Conservation (phyloP, 2,113 vertebrate genomes). For the Bubo bubo region DNA sequence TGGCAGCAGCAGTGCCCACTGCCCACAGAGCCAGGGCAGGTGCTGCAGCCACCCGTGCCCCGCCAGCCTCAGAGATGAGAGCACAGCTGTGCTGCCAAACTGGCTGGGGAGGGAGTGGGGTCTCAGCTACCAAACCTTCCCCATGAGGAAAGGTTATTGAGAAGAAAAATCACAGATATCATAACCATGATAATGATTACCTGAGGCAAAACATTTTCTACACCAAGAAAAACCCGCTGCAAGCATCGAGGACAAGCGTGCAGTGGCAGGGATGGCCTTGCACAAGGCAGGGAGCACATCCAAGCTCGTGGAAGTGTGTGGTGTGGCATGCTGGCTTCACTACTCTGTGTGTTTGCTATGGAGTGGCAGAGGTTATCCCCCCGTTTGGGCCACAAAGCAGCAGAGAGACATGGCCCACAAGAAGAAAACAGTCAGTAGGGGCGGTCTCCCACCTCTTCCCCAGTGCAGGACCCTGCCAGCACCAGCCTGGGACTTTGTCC, state of each 20-base stretch:
- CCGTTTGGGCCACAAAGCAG: background rate
- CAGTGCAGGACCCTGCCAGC: background rate
- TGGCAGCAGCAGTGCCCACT: background rate
- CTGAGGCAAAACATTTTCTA: background rate
- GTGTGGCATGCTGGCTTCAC: background rate
- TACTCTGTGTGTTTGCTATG: accelerated
- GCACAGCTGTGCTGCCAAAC: accelerated
- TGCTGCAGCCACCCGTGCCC: background rate
- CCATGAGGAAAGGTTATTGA: background rate
- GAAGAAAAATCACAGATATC: background rate
- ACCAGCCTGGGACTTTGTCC: background rate
- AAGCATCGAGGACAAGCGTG: background rate
- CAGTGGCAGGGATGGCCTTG: background rate
- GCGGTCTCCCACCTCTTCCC: background rate
- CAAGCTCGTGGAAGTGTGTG: accelerated
- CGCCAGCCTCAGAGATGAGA: background rate
- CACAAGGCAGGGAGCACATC: accelerated
- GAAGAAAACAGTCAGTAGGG: background rate
- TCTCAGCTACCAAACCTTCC: background rate
- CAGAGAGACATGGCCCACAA: background rate
- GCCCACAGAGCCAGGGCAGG: background rate
- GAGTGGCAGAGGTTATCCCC: background rate
- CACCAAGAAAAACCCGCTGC: background rate
- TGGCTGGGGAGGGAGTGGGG: accelerated
- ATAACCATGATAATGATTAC: background rate